Evolutionary conservation across 2,797 vertebrate species (phyloP).

Genomic region (Malurus leucopterus): DNA sequence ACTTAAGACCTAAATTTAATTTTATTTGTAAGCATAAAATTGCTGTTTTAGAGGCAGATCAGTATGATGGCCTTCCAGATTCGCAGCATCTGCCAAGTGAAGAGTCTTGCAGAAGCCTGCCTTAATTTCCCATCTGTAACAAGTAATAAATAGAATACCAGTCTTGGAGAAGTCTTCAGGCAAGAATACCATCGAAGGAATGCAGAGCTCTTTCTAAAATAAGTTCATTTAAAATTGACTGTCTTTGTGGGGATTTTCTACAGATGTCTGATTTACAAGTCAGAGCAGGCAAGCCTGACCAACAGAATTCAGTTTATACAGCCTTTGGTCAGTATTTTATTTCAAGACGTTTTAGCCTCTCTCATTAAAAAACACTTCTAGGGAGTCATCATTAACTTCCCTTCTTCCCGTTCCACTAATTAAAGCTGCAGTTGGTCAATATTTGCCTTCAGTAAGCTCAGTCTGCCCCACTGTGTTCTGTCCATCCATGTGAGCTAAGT

Average conservation of each 20-base stretch:
- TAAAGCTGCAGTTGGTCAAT: conserved; percentile 20
- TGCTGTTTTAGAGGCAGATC: not conserved
- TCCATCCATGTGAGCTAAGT: not conserved
- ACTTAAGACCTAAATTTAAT: not conserved
- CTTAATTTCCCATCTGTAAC: conserved; percentile 52
- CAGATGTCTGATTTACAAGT: conserved; percentile 4
- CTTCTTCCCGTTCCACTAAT: not conserved
- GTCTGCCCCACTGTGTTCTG: not conserved
- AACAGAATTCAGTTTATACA: not conserved
- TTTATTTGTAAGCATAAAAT: conserved; percentile 28
- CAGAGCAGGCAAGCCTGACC: not conserved
- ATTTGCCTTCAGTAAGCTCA: conserved; percentile 26
- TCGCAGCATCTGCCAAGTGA: not conserved
- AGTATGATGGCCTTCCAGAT: not conserved
- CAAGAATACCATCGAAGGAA: conserved; percentile 6
- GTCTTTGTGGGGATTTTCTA: conserved; percentile 1
- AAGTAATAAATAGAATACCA: conserved; percentile 48
- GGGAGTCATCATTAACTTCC: not conserved
- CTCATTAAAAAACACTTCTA: not conserved
- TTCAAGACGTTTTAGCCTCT: not conserved
- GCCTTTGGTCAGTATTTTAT: not conserved
- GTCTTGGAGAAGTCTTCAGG: conserved; percentile 22
- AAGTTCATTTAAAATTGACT: not conserved
- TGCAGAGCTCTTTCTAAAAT: conserved; percentile 32
- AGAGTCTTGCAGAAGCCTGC: conserved; percentile 19